Conservation (phyloP, 2,888 invertebrate genomes). For the Callyntrura sp. region DNA sequence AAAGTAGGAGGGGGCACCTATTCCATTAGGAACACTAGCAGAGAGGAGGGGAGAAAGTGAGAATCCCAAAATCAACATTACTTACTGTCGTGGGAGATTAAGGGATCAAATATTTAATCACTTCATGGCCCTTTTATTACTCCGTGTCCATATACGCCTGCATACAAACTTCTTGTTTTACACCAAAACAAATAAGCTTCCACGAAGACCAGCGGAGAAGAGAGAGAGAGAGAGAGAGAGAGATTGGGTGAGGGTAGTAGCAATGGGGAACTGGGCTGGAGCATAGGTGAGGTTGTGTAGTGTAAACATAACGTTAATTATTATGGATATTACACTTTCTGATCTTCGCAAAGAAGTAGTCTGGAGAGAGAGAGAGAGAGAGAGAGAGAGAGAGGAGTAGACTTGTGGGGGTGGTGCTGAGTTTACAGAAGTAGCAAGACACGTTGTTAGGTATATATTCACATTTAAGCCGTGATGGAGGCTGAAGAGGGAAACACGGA, state of each 20-base stretch:
- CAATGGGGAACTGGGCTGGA: not conserved
- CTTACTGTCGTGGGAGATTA: conserved; percentile 71
- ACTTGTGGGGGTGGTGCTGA: not conserved
- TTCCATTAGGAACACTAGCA: too few relatives aligned
- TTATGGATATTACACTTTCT: conserved; percentile 65
- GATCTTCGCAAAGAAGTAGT: conserved; percentile 35
- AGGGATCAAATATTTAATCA: conserved; percentile 77
- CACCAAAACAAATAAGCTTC: conserved; percentile 13
- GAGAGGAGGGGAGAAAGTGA: not conserved
- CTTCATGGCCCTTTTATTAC: conserved; percentile 57
- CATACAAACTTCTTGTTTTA: conserved; percentile 11
- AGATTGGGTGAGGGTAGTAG: conserved; percentile 1
- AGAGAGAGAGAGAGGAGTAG: not conserved
- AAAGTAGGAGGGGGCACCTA: too few relatives aligned
- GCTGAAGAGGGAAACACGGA: not conserved
- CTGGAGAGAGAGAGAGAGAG: too few relatives aligned
- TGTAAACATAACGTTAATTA: conserved; percentile 60
- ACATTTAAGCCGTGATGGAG: not conserved
- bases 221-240: too few relatives aligned
- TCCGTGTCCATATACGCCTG: too few relatives aligned
- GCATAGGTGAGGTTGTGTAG: not conserved
- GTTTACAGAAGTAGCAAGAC: not conserved
- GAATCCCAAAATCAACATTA: conserved; percentile 65
- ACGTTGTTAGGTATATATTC: too few relatives aligned
- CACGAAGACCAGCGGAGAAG: too few relatives aligned